A percentile compares a stretch with the other conserved stretches of the same genome.
Evolutionary conservation across 2,888 invertebrate genomes (phyloP).

Genomic region (Liposcelis brunnea): DNA sequence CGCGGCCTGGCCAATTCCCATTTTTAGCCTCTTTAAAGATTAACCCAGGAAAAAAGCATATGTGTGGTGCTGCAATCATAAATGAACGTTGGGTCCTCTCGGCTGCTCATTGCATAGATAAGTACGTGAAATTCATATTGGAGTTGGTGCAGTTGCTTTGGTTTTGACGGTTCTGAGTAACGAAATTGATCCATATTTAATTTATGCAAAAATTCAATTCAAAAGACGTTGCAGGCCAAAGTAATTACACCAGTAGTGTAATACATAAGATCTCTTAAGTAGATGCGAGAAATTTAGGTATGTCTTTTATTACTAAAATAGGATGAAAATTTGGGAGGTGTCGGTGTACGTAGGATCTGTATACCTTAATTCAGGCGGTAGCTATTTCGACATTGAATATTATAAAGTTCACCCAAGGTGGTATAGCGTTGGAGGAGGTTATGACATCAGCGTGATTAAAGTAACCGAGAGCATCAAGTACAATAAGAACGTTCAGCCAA

Average conservation of each 20-base stretch:
- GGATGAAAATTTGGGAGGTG: not conserved
- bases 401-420: slow-evolving; percentile 10
- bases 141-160: too few species aligned
- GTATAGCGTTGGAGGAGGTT: slow-evolving; percentile 6
- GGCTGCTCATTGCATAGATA: not conserved
- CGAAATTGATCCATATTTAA: too few species aligned
- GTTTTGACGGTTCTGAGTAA: too few species aligned
- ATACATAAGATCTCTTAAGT: too few species aligned
- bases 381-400: not conserved
- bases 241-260: too few species aligned
- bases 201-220: too few species aligned
- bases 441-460: slow-evolving; percentile 13
- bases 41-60: not conserved
- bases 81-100: not conserved
- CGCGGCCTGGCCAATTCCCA: not conserved
- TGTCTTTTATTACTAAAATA: too few species aligned
- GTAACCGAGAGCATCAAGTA: not conserved
- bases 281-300: too few species aligned
- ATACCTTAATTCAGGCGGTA: not conserved
- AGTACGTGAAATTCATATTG: too few species aligned
- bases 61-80: not conserved
- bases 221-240: not conserved
- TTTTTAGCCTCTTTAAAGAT: not conserved
- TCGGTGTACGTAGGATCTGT: not conserved
- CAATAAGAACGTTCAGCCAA: slow-evolving; percentile 3